phyloP scores from a whole-genome alignment of 2,797 vertebrate genomes.

The Alosa sapidissima region DNA sequence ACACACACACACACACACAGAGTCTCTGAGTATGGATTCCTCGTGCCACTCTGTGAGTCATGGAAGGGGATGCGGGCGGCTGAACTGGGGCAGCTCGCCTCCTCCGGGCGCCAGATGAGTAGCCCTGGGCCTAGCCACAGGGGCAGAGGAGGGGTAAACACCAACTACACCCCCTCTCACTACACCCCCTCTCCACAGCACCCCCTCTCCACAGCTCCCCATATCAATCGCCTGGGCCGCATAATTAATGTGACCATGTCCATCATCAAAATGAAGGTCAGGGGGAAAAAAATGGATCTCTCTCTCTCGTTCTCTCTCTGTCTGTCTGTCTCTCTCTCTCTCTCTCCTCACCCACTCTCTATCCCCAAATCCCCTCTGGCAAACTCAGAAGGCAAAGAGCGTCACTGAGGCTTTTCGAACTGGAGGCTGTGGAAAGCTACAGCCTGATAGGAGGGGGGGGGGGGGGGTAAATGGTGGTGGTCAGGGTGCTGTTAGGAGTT shows the following conservation, averaged over 20 bases:
- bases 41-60: neutral
- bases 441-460: neutral
- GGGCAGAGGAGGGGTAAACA: neutral
- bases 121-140: neutral
- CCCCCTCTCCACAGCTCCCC: neutral
- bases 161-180: neutral
- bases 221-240: neutral
- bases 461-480: neutral
- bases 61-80: neutral
- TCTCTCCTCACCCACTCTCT: neutral
- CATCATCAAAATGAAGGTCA: constrained; percentile 18
- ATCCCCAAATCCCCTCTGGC: neutral
- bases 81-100: neutral
- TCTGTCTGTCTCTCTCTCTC: neutral
- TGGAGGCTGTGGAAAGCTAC: neutral
- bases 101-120: neutral
- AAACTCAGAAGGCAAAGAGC: neutral
- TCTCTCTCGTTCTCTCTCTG: neutral
- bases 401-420: neutral
- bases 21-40: neutral
- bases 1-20: neutral
- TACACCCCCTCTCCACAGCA: neutral
- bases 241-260: constrained; percentile 22
- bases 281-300: constrained; percentile 14
- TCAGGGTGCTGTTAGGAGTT: too few species aligned